A percentile compares a stretch with the other conserved stretches of the same genome.
phyloP scores from a whole-genome alignment of 2,888 invertebrate species.

The Acanthosepion pharaonis region DNA sequence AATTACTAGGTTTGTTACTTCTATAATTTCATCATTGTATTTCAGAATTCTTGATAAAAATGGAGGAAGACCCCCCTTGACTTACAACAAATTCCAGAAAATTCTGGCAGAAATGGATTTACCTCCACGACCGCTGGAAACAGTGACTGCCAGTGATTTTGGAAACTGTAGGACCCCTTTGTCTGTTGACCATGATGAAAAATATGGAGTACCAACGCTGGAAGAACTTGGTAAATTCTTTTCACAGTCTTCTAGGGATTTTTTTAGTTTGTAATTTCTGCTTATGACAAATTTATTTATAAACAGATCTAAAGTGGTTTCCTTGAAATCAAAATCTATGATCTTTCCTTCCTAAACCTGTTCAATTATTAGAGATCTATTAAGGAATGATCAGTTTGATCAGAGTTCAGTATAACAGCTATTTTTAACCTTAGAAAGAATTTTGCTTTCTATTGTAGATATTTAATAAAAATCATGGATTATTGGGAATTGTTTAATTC shows the following conservation, averaged over 20 bases:
- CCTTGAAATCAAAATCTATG: too few species aligned
- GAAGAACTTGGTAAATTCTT: slow-evolving; percentile 83
- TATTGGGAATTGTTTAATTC: too few species aligned
- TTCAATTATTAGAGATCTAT: too few species aligned
- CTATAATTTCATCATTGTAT: neutral
- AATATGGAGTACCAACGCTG: slow-evolving; percentile 87
- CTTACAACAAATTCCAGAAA: slow-evolving; percentile 90
- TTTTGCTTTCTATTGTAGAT: too few species aligned
- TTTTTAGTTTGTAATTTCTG: neutral
- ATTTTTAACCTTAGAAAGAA: too few species aligned
- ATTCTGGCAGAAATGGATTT: slow-evolving; percentile 85
- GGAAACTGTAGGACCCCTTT: slow-evolving; percentile 82
- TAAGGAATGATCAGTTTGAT: too few species aligned
- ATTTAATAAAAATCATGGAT: too few species aligned
- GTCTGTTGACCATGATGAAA: slow-evolving; percentile 85
- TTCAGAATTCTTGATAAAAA: slow-evolving; percentile 86
- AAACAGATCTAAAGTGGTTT: neutral
- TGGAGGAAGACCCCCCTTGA: slow-evolving; percentile 86
- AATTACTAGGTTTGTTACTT: neutral
- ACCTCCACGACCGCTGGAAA: slow-evolving; percentile 81
- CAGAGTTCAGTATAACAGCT: too few species aligned
- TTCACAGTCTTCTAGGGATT: neutral
- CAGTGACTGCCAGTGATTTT: slow-evolving; percentile 78
- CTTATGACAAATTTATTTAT: neutral
- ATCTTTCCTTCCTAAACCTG: too few species aligned